Evolutionary conservation across 2,113 vertebrate genomes (phyloP).

Genomic region (Cyanoramphus novaezelandiae): DNA sequence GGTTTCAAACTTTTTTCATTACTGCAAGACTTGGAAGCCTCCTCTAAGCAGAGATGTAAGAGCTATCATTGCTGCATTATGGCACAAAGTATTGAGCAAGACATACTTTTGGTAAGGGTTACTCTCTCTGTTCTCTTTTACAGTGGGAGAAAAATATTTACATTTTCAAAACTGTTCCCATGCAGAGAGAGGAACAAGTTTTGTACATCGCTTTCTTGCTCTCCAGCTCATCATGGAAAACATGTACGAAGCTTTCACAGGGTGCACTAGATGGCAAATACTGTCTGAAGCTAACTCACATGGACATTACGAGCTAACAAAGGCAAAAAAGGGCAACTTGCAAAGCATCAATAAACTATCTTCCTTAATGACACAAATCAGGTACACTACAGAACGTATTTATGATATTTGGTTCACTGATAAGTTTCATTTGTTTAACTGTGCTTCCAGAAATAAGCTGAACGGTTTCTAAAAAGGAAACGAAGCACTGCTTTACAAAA

Average conservation of each 20-base stretch:
- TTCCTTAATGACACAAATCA: not conserved
- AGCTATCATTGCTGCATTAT: not conserved
- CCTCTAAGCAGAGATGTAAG: not conserved
- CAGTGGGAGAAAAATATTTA: not conserved
- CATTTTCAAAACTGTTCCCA: not conserved
- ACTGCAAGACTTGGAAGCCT: not conserved
- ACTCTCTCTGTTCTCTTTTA: not conserved
- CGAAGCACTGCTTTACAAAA: not conserved
- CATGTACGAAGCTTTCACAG: not conserved
- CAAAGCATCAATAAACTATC: not conserved
- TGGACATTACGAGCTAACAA: not conserved
- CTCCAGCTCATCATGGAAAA: not conserved
- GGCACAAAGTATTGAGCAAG: not conserved
- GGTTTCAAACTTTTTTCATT: not conserved
- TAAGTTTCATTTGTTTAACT: not conserved
- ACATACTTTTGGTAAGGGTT: not conserved
- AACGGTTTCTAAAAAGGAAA: not conserved
- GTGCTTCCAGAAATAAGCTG: not conserved
- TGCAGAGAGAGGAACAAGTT: not conserved
- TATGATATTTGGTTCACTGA: not conserved
- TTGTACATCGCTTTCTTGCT: not conserved
- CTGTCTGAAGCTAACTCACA: not conserved
- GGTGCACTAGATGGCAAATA: not conserved
- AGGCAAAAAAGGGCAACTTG: not conserved
- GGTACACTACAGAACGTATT: not conserved